phyloP scores from a whole-genome alignment of 2,797 vertebrate species.

The Hydrocynus forskahlii region DNA sequence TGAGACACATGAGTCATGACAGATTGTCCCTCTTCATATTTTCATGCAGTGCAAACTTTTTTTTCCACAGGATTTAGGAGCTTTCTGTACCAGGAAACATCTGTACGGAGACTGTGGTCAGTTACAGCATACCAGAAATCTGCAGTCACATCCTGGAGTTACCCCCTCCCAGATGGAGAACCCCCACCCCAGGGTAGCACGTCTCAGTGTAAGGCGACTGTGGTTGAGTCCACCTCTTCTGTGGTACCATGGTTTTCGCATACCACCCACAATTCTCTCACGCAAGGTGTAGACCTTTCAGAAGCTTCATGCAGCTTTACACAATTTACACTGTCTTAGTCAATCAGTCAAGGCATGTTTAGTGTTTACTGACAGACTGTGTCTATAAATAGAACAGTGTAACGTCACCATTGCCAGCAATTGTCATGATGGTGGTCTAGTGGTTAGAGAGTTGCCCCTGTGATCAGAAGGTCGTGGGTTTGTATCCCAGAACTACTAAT shows the following conservation, averaged over 20 bases:
- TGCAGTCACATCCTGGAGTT: slow-evolving; percentile 25
- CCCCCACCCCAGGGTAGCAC: not conserved
- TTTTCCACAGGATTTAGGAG: not conserved
- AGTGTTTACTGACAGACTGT: no score
- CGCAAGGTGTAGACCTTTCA: not conserved
- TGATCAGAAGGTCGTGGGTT: no score
- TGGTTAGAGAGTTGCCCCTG: no score
- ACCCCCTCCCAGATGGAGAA: not conserved
- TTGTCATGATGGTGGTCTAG: no score
- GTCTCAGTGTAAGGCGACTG: slow-evolving; percentile 9
- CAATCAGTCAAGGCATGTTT: no score
- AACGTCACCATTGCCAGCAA: no score
- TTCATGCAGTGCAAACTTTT: not conserved
- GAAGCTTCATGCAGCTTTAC: not conserved
- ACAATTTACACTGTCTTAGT: no score
- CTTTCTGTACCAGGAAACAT: slow-evolving; percentile 7
- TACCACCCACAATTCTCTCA: not conserved
- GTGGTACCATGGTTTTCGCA: not conserved
- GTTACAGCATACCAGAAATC: not conserved
- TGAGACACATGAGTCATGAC: not conserved
- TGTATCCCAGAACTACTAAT: no score
- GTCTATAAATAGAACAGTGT: no score
- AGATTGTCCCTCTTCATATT: not conserved
- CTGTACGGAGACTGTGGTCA: not conserved
- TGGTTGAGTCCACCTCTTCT: slow-evolving; percentile 3